A percentile compares a stretch with the other conserved stretches of the same genome.
Evolutionary conservation across 2,113 vertebrate species (phyloP).

Genomic region (Pseudorhombus dupliciocellatus): DNA sequence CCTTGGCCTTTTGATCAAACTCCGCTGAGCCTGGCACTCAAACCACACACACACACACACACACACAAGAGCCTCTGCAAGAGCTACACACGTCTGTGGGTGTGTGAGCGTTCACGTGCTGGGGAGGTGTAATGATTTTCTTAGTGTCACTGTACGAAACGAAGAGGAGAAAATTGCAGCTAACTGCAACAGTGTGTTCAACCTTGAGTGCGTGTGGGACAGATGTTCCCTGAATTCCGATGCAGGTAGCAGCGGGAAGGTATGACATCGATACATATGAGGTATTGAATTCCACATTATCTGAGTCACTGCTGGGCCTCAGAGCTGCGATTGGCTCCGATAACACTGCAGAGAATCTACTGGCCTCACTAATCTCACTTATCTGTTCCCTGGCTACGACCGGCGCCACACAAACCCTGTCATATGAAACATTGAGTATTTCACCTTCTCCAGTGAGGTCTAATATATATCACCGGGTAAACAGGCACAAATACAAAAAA

Average conservation of each 20-base stretch:
- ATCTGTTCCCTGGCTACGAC: constrained; percentile 12
- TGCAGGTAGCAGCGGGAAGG: constrained; percentile 51
- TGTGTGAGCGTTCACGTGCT: constrained; percentile 36
- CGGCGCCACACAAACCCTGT: constrained; percentile 4
- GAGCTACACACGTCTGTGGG: constrained; percentile 40
- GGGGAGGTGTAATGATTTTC: constrained; percentile 58
- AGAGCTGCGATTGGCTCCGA: constrained; percentile 44
- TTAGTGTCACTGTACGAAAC: constrained; percentile 48
- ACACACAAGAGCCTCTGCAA: too few species aligned
- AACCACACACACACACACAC: too few species aligned
- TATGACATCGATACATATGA: constrained; percentile 60
- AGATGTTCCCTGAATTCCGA: constrained; percentile 60
- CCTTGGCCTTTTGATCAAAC: constrained; percentile 47
- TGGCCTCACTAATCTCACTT: constrained; percentile 21
- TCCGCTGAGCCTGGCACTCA: not conserved
- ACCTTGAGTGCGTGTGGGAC: constrained; percentile 49
- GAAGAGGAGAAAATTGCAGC: constrained; percentile 39
- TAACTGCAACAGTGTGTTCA: constrained; percentile 47
- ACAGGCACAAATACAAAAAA: constrained; percentile 2
- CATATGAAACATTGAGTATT: constrained; percentile 17
- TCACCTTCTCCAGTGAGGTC: not conserved
- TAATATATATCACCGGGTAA: constrained; percentile 5
- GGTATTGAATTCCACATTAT: constrained; percentile 62
- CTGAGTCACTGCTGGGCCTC: constrained; percentile 55
- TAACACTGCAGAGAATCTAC: constrained; percentile 45